These are phyloP conservation scores for Caenorhabditis plicata DNA, from an alignment of 2,888 invertebrate genomes.

Conservation along the genomic window DNA sequence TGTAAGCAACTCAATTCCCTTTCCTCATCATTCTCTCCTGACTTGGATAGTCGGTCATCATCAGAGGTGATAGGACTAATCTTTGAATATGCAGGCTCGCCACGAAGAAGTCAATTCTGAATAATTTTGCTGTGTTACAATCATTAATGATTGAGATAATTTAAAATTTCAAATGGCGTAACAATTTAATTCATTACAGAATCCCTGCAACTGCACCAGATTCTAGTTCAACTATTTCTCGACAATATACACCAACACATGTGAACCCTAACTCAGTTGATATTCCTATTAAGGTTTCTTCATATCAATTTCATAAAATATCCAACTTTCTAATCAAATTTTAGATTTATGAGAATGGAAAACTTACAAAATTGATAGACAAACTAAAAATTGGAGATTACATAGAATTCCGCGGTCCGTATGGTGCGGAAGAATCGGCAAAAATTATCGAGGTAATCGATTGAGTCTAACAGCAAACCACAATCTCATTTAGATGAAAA, in stretches of 20 bases:
- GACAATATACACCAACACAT: constrained; percentile 26
- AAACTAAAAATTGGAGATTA: neutral
- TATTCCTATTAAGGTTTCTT: constrained; percentile 25
- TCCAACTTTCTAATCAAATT: neutral
- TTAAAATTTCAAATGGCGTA: neutral
- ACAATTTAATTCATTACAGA: neutral
- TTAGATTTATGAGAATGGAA: constrained; percentile 15
- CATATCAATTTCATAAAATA: neutral
- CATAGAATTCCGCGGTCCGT: constrained; percentile 18
- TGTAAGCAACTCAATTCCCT: too few species aligned
- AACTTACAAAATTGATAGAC: constrained; percentile 2
- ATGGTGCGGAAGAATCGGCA: neutral
- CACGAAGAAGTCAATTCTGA: too few species aligned
- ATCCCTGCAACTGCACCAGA: neutral
- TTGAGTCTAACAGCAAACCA: too few species aligned
- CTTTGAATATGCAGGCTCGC: too few species aligned
- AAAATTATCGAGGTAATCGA: constrained; percentile 2
- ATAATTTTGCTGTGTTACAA: too few species aligned
- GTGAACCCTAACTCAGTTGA: constrained; percentile 3
- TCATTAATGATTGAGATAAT: neutral
- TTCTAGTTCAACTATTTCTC: constrained; percentile 3
- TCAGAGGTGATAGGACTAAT: too few species aligned
- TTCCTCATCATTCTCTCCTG: too few species aligned
- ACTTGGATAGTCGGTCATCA: too few species aligned
- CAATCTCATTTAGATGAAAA: too few species aligned